phyloP scores from a whole-genome alignment of 2,888 invertebrate species.

The Macrophya annulata region DNA sequence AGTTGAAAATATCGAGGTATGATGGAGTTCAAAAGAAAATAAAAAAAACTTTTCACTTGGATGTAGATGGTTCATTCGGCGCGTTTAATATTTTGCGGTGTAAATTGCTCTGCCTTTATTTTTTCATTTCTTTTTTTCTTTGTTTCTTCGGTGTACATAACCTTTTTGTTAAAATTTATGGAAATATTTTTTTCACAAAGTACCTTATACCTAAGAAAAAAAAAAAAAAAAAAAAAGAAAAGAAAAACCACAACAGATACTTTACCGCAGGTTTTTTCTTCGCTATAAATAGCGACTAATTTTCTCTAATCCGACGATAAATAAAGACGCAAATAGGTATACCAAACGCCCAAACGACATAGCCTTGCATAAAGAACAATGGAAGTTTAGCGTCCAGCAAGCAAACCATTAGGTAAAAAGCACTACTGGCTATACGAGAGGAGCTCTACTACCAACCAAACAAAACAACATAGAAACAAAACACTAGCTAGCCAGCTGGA shows the following conservation, averaged over 20 bases:
- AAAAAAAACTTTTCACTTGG: slow-evolving; percentile 28
- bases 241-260: too few relatives aligned
- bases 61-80: neutral
- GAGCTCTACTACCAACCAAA: slow-evolving; percentile 24
- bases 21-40: slow-evolving; percentile 8
- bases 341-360: neutral
- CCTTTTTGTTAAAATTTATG: neutral
- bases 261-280: slow-evolving; percentile 7
- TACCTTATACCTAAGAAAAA: neutral
- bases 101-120: slow-evolving; percentile 25
- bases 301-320: slow-evolving; percentile 29
- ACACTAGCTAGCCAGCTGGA: slow-evolving; percentile 48
- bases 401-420: slow-evolving; percentile 46
- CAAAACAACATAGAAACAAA: slow-evolving; percentile 51
- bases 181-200: neutral
- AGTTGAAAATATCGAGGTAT: slow-evolving; percentile 16
- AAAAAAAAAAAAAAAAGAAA: neutral
- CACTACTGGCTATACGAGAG: slow-evolving; percentile 23
- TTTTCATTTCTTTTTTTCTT: neutral
- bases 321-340: slow-evolving; percentile 4
- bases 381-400: slow-evolving; percentile 34
- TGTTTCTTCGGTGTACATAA: neutral
- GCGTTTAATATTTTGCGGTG: slow-evolving; percentile 3
- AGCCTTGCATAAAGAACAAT: slow-evolving; percentile 46
- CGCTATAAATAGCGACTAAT: slow-evolving; percentile 1